phyloP scores from a whole-genome alignment of 2,113 vertebrate genomes.

The Laticauda laticaudata region DNA sequence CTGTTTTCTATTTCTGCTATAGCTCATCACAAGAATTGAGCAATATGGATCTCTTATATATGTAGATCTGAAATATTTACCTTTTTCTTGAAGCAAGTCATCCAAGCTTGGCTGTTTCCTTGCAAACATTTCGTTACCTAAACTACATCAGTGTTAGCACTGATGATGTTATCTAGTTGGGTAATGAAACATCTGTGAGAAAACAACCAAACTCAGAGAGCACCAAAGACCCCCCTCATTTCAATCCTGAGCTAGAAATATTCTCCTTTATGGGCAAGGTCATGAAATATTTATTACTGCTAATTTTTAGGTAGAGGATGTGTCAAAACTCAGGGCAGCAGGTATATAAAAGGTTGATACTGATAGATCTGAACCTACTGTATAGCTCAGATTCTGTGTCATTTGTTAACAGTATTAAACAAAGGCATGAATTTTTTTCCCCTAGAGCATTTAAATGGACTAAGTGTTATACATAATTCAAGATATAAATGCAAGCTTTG shows the following conservation, averaged over 20 bases:
- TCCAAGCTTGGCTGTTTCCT: too few relatives aligned
- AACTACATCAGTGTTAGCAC: too few relatives aligned
- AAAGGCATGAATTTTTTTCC: background rate
- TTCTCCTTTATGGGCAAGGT: background rate
- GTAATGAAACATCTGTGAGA: background rate
- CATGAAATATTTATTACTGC: background rate
- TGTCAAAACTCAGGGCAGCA: background rate
- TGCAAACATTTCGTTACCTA: too few relatives aligned
- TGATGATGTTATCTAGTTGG: background rate
- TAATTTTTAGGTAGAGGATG: background rate
- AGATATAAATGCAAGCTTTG: background rate
- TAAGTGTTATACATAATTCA: background rate
- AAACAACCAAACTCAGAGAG: background rate
- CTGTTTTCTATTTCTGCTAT: background rate
- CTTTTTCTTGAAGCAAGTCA: background rate
- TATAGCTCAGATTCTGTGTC: background rate
- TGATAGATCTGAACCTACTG: background rate
- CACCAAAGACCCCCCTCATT: background rate
- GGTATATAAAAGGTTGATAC: background rate
- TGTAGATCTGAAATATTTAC: background rate
- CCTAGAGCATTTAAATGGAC: background rate
- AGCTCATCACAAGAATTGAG: too few relatives aligned
- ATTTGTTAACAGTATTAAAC: background rate
- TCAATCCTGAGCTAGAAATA: background rate
- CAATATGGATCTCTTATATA: background rate